phyloP scores from a whole-genome alignment of 23 tunicate species.

The Botrylloides violaceus region DNA sequence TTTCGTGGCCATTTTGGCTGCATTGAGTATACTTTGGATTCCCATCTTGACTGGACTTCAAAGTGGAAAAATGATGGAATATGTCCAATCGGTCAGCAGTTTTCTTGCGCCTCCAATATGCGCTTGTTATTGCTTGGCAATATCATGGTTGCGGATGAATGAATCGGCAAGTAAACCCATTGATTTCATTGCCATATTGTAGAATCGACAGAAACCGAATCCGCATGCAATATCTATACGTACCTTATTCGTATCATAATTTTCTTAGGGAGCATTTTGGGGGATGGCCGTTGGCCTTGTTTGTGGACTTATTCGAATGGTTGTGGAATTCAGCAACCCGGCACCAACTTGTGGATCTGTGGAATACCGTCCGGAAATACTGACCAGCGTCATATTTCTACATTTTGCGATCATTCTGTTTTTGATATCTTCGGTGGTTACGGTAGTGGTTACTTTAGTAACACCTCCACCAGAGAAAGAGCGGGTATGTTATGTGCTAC shows the following conservation, averaged over 20 bases:
- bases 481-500: not conserved
- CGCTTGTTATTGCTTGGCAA: slow-evolving; percentile 2
- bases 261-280: slow-evolving; percentile 26
- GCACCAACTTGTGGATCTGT: slow-evolving; percentile 20
- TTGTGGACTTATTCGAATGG: slow-evolving; percentile 7
- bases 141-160: slow-evolving; percentile 11
- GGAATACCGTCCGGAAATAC: slow-evolving; percentile 10
- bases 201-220: not conserved
- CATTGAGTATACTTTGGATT: slow-evolving; percentile 24
- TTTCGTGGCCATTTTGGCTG: slow-evolving; percentile 19
- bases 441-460: slow-evolving; percentile 1
- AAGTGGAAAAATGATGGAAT: slow-evolving; percentile 29
- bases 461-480: slow-evolving; percentile 22
- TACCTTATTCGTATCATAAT: too few relatives aligned
- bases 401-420: slow-evolving; percentile 14
- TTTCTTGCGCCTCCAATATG: slow-evolving; percentile 27
- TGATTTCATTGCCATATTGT: not conserved
- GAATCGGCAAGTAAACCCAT: slow-evolving; percentile 15
- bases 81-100: slow-evolving; percentile 23
- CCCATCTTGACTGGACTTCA: slow-evolving; percentile 18
- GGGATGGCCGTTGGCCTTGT: slow-evolving; percentile 11
- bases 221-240: not conserved
- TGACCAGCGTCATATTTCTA: slow-evolving; percentile 11
- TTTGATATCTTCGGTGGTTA: slow-evolving; percentile 4
- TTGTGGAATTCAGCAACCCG: not conserved